Base-by-base conservation (phyloP, 2,888 invertebrate species). In the Diadegma fenestrale region DNA sequence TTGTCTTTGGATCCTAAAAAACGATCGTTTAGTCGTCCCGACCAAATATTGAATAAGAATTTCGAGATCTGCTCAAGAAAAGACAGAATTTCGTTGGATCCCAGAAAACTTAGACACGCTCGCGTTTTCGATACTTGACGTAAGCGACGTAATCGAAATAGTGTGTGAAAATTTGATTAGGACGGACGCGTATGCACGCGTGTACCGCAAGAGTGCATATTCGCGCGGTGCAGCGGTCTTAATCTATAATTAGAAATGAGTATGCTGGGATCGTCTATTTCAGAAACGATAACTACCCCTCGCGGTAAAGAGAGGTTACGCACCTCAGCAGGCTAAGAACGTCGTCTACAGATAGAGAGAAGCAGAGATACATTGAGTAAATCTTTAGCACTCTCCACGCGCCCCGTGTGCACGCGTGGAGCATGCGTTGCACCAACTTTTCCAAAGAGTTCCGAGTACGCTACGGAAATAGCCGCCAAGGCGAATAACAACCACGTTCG, bases 161-260 rank as follows among this genome's bases (percentile, higher is more conserved):
- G 4, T 54, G 54, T 22, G 54, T 22, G 54, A 22, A 54, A 54
- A 22, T 12, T 12, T 22, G 3, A 30, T 12, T n/a, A 3, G 12
- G 10, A 43, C 61, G 22, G 30, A 45, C 48, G n/a, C 37, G 14
- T 10, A 26, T 14, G 41, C 41, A 19, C 12, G 22, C 37, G 43
- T 72, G 45, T 45, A 30, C n/a, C 51, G 63, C 26, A 48, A 19
- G 6, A 33, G 33, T 6, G 33, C 0, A 10, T 33, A 33, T 43
- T 22, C 14, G 33, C 14, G 33, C 66, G 58, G 14, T 68, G 69
- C 54, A 80, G 77, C 88, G 88, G 89, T 89, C 82, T 79, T 86
- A 82, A 83, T 85, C 91, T 92, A 92, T 92, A 92, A 91, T 92
- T 92, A 92, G 89, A 87, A 88, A 85, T 82, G 87, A 83, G 88